phyloP scores from a whole-genome alignment of 2,888 invertebrate genomes.

The Philaethria dido region DNA sequence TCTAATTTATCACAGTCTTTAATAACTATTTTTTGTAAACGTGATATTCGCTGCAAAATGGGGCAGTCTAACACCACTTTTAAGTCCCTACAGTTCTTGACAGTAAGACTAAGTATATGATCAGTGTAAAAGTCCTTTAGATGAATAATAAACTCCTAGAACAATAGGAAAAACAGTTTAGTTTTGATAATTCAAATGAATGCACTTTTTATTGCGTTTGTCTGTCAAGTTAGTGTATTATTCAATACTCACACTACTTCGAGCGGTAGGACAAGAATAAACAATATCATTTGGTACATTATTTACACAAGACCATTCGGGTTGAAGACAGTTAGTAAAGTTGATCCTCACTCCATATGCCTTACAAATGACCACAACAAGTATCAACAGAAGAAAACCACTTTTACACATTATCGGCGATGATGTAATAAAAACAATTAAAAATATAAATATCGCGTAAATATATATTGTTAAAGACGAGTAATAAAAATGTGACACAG shows the following conservation, averaged over 20 bases:
- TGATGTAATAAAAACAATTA: conserved; percentile 39
- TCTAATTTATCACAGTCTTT: conserved; percentile 68
- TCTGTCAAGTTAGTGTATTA: background rate
- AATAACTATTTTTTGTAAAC: conserved; percentile 70
- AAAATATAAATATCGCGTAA: conserved; percentile 48
- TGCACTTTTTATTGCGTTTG: background rate
- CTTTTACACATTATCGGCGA: conserved; percentile 51
- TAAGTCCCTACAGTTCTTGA: conserved; percentile 78
- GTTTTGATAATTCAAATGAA: background rate
- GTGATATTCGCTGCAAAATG: conserved; percentile 64
- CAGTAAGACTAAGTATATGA: conserved; percentile 69
- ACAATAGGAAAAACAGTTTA: conserved; percentile 50
- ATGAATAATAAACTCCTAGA: conserved; percentile 78
- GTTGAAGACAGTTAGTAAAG: conserved; percentile 70
- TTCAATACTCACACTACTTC: conserved; percentile 65
- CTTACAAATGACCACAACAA: conserved; percentile 49
- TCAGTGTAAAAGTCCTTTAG: conserved; percentile 80
- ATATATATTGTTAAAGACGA: conserved; percentile 45
- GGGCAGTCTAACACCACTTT: conserved; percentile 78
- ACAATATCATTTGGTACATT: conserved; percentile 63
- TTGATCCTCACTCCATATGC: conserved; percentile 64
- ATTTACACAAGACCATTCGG: conserved; percentile 75
- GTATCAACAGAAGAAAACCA: conserved; percentile 47
- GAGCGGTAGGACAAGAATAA: conserved; percentile 62
- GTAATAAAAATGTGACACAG: conserved; percentile 59